Base-by-base conservation (phyloP, 2,113 vertebrate genomes). In the Ploceus nigricollis region DNA sequence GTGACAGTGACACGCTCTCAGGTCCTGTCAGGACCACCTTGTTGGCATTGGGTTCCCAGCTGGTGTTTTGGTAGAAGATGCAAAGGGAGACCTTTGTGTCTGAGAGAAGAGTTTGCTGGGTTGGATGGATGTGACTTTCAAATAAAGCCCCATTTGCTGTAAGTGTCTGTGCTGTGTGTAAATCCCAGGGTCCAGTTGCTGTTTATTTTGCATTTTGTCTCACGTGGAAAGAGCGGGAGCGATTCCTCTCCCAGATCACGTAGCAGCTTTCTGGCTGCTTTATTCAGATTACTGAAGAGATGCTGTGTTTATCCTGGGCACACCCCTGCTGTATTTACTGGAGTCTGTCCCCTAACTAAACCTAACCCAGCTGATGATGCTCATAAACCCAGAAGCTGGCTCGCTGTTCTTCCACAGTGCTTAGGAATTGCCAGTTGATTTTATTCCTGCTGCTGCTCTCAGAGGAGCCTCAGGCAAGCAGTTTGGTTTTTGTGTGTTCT, bases 1-100 rank as follows among this genome's bases (percentile, higher is more conserved):
- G 70, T 61, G 47, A 15, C 71, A 63, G 63, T 7, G 17, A 35
- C 1, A 13, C 2, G 0, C 66, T 77, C 20, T 30, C 37, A 65
- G 25, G 47, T 51, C 51, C 66, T 77, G 18, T 24, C 37, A 63
- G 27, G 48, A 47, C 60, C 2, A 1, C 81, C 72, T 30, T 0
- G 0, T 1, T 39, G 60, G 27, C 9, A 0, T 1, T 25, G 47
- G 50, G 10, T 21, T 84, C 2, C 11, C 28, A 42, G 72, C 6
- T 50, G 10, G 6, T 61, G 0, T n/a, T 86, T 70, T 13, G 3
- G 40, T 30, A 27, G 39, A 25, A 25, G 50, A 2, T 54, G 68
- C 5, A 10, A 61, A 69, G 50, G 42, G 68, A 56, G 31, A 37
- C 3, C 25, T 63, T n/a, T 18, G 44, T 53, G 7, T 35, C 0